phyloP scores from a whole-genome alignment of 2,888 invertebrate genomes.

The Tetheella fluctuosa region DNA sequence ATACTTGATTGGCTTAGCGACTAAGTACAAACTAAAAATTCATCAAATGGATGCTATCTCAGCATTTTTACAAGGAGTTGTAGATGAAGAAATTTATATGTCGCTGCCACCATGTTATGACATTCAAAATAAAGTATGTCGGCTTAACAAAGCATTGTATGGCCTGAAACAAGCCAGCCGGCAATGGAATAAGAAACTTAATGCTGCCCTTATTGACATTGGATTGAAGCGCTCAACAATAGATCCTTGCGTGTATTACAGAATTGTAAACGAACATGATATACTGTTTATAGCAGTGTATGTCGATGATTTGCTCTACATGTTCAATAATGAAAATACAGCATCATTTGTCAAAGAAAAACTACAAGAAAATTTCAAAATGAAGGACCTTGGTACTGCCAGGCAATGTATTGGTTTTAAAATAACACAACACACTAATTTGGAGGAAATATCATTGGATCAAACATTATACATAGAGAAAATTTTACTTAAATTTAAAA shows the following conservation, averaged over 20 bases:
- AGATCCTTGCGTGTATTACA: slow-evolving; percentile 39
- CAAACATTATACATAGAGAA: no score
- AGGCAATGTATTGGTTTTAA: no score
- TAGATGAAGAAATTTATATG: slow-evolving; percentile 29
- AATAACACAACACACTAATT: no score
- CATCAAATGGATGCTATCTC: slow-evolving; percentile 29
- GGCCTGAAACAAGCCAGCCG: slow-evolving; percentile 25
- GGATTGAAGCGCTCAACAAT: slow-evolving; percentile 29
- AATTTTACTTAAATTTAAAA: no score
- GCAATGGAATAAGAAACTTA: slow-evolving; percentile 34
- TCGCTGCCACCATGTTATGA: slow-evolving; percentile 16
- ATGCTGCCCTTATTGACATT: slow-evolving; percentile 26
- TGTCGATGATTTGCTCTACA: slow-evolving; percentile 32
- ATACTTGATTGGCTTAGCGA: no score
- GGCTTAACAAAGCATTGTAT: slow-evolving; percentile 24
- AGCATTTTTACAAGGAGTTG: slow-evolving; percentile 30
- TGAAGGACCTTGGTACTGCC: no score
- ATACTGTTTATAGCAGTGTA: slow-evolving; percentile 33
- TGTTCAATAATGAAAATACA: slow-evolving; percentile 22
- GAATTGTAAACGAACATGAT: slow-evolving; percentile 21
- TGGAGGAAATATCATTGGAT: no score
- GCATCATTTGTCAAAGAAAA: slow-evolving; percentile 20
- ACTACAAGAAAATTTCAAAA: slow-evolving; percentile 25
- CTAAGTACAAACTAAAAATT: slow-evolving; percentile 25
- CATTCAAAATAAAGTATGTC: slow-evolving; percentile 21